These are phyloP conservation scores for Poliocrania exsul DNA, from an alignment of 2,797 vertebrate genomes.

Conservation along the genomic window DNA sequence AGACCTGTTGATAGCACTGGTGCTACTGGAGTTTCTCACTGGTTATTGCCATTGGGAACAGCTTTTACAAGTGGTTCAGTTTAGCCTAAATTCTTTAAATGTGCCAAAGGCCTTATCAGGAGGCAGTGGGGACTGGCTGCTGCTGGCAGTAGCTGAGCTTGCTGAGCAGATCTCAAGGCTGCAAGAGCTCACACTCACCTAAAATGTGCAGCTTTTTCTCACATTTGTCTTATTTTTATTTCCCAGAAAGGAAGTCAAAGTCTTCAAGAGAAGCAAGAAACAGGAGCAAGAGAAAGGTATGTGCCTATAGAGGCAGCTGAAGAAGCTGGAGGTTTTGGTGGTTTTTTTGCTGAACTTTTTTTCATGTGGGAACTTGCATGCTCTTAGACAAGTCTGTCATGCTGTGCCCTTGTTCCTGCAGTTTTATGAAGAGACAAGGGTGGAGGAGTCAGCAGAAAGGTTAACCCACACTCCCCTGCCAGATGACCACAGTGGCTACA, in stretches of 20 bases:
- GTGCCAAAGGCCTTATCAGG: background rate
- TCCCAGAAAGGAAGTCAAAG: constrained; percentile 84
- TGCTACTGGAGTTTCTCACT: background rate
- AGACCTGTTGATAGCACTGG: background rate
- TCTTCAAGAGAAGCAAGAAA: constrained; percentile 72
- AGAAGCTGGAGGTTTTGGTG: constrained; percentile 28
- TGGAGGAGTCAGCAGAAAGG: constrained; percentile 78
- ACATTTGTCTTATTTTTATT: background rate
- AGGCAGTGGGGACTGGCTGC: fast-evolving
- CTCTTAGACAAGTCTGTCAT: background rate
- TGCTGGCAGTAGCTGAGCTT: background rate
- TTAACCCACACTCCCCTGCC: constrained; percentile 74
- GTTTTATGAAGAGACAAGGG: constrained; percentile 53
- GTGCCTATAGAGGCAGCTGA: background rate
- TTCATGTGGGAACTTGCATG: background rate
- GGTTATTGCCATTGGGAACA: background rate
- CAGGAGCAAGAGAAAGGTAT: constrained; percentile 82
- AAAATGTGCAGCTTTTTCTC: background rate
- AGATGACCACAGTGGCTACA: constrained; percentile 75
- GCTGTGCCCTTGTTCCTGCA: constrained; percentile 19
- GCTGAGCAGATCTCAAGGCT: background rate
- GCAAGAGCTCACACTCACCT: background rate
- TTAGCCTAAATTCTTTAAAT: background rate
- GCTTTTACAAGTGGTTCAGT: background rate
- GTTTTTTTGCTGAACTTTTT: constrained; percentile 7